phyloP scores from a whole-genome alignment of 2,888 invertebrate genomes.

The Sussaba pulchella region DNA sequence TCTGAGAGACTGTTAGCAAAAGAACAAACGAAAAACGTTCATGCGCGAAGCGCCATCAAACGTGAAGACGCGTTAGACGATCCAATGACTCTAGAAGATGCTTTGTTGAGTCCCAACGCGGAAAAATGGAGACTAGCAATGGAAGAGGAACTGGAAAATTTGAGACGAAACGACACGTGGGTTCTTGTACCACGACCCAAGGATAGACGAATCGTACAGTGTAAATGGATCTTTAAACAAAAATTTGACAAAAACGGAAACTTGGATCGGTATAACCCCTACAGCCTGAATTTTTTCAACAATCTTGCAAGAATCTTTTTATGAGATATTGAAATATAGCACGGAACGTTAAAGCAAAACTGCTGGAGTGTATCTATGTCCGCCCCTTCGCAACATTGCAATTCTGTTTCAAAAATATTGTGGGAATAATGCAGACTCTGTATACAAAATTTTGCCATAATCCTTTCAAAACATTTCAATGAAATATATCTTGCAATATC shows the following conservation, averaged over 20 bases:
- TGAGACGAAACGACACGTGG: background rate
- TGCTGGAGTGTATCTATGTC: no score
- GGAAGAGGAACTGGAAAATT: conserved; percentile 3
- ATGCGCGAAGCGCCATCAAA: background rate
- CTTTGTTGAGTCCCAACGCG: background rate
- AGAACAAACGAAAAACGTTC: background rate
- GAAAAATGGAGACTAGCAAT: conserved; percentile 1
- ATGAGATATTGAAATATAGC: no score
- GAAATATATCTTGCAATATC: no score
- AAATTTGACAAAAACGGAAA: conserved; percentile 14
- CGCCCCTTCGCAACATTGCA: no score
- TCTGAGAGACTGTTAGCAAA: conserved; percentile 6
- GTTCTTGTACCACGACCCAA: background rate
- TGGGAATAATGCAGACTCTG: no score
- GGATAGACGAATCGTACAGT: conserved; percentile 2
- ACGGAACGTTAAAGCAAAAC: no score
- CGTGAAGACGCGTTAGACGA: background rate
- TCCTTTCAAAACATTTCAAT: no score
- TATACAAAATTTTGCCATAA: no score
- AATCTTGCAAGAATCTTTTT: no score
- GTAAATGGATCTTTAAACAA: conserved; percentile 12
- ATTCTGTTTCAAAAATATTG: no score
- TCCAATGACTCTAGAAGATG: conserved; percentile 10
- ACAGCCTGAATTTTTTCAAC: no score
- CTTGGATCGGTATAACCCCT: conserved; percentile 6